Evolutionary conservation across 1,140 invertebrate species (phyloP).

Genomic region (Gonatopus flavifemur): DNA sequence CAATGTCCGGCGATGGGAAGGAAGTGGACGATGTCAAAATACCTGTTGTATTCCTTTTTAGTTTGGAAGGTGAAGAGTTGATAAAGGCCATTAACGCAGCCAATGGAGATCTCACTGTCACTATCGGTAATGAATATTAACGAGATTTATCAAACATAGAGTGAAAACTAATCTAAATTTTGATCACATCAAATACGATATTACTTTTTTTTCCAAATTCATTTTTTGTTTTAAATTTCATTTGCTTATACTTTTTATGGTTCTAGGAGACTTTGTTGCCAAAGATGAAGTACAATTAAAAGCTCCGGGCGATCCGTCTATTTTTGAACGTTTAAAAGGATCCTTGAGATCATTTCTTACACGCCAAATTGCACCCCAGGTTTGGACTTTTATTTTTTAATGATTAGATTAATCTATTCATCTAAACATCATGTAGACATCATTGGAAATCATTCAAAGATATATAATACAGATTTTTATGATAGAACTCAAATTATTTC

Average conservation of each 20-base stretch:
- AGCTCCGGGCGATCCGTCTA: slow-evolving; percentile 48
- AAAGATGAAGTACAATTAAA: slow-evolving; percentile 48
- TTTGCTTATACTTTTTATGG: not conserved
- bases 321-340: slow-evolving; percentile 54
- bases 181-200: too few relatives aligned
- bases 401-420: slow-evolving; percentile 1
- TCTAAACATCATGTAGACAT: not conserved
- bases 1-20: slow-evolving; percentile 91
- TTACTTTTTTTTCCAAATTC: too few relatives aligned
- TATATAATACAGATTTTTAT: too few relatives aligned
- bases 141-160: too few relatives aligned
- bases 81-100: slow-evolving; percentile 57
- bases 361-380: slow-evolving; percentile 43
- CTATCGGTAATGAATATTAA: slow-evolving; percentile 29
- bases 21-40: slow-evolving; percentile 80
- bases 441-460: too few relatives aligned
- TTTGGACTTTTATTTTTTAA: slow-evolving; percentile 26
- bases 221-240: too few relatives aligned
- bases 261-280: slow-evolving; percentile 40
- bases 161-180: too few relatives aligned
- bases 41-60: slow-evolving; percentile 89
- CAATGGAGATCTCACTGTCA: slow-evolving; percentile 39
- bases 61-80: slow-evolving; percentile 72
- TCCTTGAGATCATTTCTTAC: slow-evolving; percentile 52
- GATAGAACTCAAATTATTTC: too few relatives aligned